Evolutionary conservation across 1,140 invertebrate genomes (phyloP), one percentile per base, ranked within the genome.

Genomic region (Magallana angulata): DNA sequence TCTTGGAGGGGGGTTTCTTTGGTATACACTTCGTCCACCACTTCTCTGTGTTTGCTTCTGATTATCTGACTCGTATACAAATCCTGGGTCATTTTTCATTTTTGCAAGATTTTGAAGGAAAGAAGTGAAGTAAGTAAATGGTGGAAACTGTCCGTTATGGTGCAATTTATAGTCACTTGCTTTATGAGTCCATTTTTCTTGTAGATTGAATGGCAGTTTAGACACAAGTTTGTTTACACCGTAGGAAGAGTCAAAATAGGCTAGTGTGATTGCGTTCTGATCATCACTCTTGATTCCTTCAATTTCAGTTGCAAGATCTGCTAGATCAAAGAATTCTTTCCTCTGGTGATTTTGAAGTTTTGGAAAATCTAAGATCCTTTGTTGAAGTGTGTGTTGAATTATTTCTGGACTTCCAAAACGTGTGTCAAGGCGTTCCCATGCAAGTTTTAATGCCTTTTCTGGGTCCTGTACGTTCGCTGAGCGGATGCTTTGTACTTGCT

Each of bases 361-460:
- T 16, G 81, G 82, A 62, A 89, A 89, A 18, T 87, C 81, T 12
- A 84, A 56, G 7, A 89, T 71, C 80, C 87, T 85, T 14, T 76
- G 6, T 18, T 58, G 16, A 48, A 82, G 24, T 3, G 48, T 56
- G 6, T 82, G 6, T 18, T 58, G 16, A 48, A 57, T 82, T 56
- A 56, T 86, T 71, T 91, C 90, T 18, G 89, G 86, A 68, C 56
- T 58, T 16, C 89, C 89, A 60, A 86, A 90, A n/a, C 89, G 36
- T 4, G 87, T 84, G 11, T 91, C 88, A n/a, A 91, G 60, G 16
- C 87, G n/a, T 7, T 86, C 18, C 89, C 88, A 89, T 24, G 24
- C 24, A 24, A 24, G 24, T 24, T 24, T 24, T 24, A 24, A 24
- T 24, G 24, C 24, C 24, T 24, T 24, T 24, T 24, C 24, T 24